A percentile compares a stretch with the other conserved stretches of the same genome.
These are phyloP conservation scores for Microctenopoma lineatum DNA, from an alignment of 2,797 vertebrate species.

Conservation along the genomic window DNA sequence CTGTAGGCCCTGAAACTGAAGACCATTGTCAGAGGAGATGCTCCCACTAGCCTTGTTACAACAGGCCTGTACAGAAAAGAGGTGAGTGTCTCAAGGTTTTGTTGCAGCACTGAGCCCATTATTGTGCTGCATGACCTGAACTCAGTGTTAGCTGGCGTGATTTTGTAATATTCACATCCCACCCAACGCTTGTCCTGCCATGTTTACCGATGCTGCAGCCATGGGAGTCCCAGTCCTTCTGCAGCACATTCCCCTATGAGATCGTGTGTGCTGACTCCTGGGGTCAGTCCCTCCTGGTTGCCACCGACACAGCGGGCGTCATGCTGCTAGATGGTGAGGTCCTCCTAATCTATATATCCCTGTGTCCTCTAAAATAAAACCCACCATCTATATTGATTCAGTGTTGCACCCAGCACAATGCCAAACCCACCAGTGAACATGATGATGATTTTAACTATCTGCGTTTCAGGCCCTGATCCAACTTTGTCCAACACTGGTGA, in stretches of 20 bases:
- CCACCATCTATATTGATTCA: constrained; percentile 52
- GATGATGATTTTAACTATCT: constrained; percentile 46
- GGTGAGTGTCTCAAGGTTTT: constrained; percentile 77
- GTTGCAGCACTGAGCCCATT: not conserved
- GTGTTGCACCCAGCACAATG: constrained; percentile 46
- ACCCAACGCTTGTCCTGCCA: no score
- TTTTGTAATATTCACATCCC: no score
- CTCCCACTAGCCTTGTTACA: constrained; percentile 89
- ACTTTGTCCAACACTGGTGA: constrained; percentile 76
- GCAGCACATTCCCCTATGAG: constrained; percentile 93
- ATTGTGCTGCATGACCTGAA: no score
- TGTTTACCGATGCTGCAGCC: constrained; percentile 81
- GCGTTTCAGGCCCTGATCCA: constrained; percentile 80
- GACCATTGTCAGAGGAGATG: constrained; percentile 94
- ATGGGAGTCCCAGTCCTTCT: constrained; percentile 98
- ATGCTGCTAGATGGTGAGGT: constrained; percentile 95
- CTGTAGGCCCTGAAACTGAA: constrained; percentile 95
- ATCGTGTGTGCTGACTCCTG: constrained; percentile 95
- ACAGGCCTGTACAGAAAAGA: constrained; percentile 95
- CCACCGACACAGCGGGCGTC: constrained; percentile 92
- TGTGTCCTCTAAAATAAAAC: constrained; percentile 44
- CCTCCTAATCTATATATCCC: constrained; percentile 49
- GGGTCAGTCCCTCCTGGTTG: constrained; percentile 94
- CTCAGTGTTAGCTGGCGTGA: no score
- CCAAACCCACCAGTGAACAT: constrained; percentile 33